These are phyloP conservation scores for Apamea anceps DNA, from an alignment of 2,888 invertebrate species.

Conservation along the genomic window DNA sequence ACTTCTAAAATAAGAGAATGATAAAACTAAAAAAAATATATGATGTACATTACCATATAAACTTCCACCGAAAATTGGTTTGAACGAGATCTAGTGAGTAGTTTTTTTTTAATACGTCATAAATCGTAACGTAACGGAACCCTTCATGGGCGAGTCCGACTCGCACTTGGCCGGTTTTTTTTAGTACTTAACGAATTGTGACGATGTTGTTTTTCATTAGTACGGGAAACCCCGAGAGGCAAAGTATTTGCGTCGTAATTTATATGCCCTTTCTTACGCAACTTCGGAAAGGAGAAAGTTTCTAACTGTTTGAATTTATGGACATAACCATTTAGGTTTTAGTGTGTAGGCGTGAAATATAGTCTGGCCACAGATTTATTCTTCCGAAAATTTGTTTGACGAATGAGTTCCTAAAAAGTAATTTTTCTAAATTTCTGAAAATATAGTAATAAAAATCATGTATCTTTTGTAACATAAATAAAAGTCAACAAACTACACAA, in stretches of 20 bases:
- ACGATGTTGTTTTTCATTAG: slow-evolving; percentile 81
- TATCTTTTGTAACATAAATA: neutral
- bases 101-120: too few relatives aligned
- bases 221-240: slow-evolving; percentile 67
- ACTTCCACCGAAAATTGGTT: too few relatives aligned
- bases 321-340: slow-evolving; percentile 71
- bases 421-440: neutral
- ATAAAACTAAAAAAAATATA: too few relatives aligned
- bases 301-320: slow-evolving; percentile 75
- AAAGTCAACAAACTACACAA: neutral
- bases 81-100: too few relatives aligned
- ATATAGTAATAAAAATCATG: neutral
- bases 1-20: too few relatives aligned
- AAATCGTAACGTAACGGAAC: too few relatives aligned
- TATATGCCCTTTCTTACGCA: slow-evolving; percentile 76
- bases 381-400: slow-evolving; percentile 27
- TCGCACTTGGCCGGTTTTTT: too few relatives aligned
- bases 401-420: neutral
- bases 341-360: slow-evolving; percentile 63
- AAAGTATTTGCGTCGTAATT: slow-evolving; percentile 76
- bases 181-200: slow-evolving; percentile 71
- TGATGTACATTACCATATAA: too few relatives aligned
- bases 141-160: too few relatives aligned
- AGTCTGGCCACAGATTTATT: slow-evolving; percentile 47
- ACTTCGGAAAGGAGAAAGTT: slow-evolving; percentile 75